These are phyloP conservation scores for Tetragnatha versicolor DNA, from an alignment of 1,140 invertebrate species.

Conservation along the genomic window DNA sequence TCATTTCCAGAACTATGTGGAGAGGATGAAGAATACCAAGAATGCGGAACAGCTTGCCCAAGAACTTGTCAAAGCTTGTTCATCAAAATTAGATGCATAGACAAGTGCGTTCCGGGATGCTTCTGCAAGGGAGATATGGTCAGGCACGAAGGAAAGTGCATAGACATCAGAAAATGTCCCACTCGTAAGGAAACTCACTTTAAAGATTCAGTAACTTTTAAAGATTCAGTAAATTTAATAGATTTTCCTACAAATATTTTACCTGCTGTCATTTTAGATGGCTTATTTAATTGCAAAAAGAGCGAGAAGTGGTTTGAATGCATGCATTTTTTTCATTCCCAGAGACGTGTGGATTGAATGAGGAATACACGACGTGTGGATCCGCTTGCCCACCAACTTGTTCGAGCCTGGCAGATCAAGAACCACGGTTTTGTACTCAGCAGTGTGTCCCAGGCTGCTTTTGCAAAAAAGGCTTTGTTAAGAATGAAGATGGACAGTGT, in stretches of 20 bases:
- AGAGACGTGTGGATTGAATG: too few species aligned
- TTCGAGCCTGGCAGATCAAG: background rate
- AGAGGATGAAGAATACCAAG: constrained; percentile 11
- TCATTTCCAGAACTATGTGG: too few species aligned
- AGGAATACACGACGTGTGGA: constrained; percentile 27
- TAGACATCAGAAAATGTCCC: constrained; percentile 15
- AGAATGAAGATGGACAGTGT: constrained; percentile 16
- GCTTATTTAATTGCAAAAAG: too few species aligned
- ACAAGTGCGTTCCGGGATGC: constrained; percentile 35
- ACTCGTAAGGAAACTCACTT: constrained; percentile 23
- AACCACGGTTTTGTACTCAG: background rate
- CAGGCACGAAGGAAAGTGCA: constrained; percentile 31
- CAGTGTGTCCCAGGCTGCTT: constrained; percentile 45
- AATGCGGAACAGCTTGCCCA: constrained; percentile 44
- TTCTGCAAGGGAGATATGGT: constrained; percentile 32
- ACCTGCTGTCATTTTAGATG: too few species aligned
- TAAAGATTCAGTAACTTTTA: too few species aligned
- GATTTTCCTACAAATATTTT: too few species aligned
- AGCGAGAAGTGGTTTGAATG: too few species aligned
- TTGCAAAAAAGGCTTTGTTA: constrained; percentile 19
- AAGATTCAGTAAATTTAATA: too few species aligned
- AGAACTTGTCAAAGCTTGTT: background rate
- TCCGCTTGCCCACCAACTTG: constrained; percentile 36
- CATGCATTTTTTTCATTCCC: too few species aligned
- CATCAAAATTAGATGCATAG: background rate